phyloP scores from a whole-genome alignment of 2,797 vertebrate species.

The Hippopotamyrus pictus region DNA sequence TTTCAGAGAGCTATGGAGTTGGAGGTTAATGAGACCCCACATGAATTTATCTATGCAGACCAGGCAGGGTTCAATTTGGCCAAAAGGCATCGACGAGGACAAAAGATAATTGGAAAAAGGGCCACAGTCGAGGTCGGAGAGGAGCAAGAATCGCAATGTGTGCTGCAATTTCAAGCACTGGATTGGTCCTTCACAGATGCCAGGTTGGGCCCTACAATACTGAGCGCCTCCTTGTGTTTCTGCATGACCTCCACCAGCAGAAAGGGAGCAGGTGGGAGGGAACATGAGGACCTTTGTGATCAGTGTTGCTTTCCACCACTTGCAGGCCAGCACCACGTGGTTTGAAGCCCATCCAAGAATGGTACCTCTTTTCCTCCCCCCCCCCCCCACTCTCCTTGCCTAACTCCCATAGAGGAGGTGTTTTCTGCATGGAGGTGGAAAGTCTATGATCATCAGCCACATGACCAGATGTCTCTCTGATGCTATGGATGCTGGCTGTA shows the following conservation, averaged over 20 bases:
- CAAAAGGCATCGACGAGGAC: not conserved
- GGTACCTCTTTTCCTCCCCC: not conserved
- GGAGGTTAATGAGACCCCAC: constrained; percentile 1
- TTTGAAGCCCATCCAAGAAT: not conserved
- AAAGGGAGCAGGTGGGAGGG: not conserved
- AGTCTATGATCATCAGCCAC: not conserved
- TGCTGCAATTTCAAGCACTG: not conserved
- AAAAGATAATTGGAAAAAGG: constrained; percentile 12
- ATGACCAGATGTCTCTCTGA: not conserved
- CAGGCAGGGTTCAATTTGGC: constrained; percentile 7
- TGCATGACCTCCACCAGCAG: not conserved
- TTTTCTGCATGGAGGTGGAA: not conserved
- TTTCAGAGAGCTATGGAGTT: constrained; percentile 15
- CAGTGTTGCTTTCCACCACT: not conserved
- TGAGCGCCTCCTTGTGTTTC: not conserved
- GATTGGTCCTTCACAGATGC: not conserved
- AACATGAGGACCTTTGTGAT: constrained; percentile 10
- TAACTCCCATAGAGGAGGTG: not conserved
- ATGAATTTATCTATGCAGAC: constrained; percentile 10
- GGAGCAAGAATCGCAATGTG: not conserved
- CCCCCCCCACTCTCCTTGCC: not conserved
- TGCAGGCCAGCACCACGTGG: not conserved
- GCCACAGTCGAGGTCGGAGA: constrained; percentile 14
- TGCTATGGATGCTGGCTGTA: not conserved
- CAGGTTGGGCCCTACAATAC: constrained; percentile 1